These are phyloP conservation scores for Pomacea canaliculata DNA, from an alignment of 2,888 invertebrate species.

Conservation along the genomic window DNA sequence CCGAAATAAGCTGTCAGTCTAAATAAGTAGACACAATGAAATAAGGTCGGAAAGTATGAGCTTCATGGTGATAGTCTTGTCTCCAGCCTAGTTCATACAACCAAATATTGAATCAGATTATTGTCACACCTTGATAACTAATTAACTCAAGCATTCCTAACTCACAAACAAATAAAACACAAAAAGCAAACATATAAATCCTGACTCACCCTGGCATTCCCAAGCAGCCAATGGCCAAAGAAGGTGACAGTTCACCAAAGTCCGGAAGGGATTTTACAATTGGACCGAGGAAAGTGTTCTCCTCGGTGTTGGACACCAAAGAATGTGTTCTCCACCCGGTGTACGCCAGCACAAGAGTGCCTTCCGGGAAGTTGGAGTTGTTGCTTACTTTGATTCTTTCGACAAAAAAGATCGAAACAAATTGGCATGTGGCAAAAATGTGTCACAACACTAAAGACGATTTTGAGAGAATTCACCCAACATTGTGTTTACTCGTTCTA, in stretches of 20 bases:
- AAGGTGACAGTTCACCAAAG: constrained; percentile 21
- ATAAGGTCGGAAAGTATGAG: too few relatives aligned
- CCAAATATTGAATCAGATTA: too few relatives aligned
- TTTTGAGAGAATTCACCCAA: too few relatives aligned
- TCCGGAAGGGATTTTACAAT: constrained; percentile 18
- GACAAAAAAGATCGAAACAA: constrained; percentile 33
- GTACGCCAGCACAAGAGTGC: constrained; percentile 76
- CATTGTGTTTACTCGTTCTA: too few relatives aligned
- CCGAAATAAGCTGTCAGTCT: constrained; percentile 69
- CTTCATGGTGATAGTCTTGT: too few relatives aligned
- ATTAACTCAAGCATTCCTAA: too few relatives aligned
- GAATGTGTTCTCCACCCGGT: constrained; percentile 76
- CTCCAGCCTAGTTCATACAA: too few relatives aligned
- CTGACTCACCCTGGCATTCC: constrained; percentile 28
- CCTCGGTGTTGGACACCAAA: constrained; percentile 25
- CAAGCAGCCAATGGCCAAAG: constrained; percentile 24
- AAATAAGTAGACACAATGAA: background rate
- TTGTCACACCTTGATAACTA: too few relatives aligned
- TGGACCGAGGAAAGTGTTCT: background rate
- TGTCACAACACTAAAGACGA: too few relatives aligned
- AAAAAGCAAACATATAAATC: background rate
- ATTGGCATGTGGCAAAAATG: too few relatives aligned
- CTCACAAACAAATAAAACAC: too few relatives aligned
- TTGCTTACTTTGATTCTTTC: constrained; percentile 79
- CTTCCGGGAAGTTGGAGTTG: constrained; percentile 77